Evolutionary conservation across 2,113 vertebrate species (phyloP), one percentile per base, ranked within the genome.

Genomic region (Neogobius melanostomus): DNA sequence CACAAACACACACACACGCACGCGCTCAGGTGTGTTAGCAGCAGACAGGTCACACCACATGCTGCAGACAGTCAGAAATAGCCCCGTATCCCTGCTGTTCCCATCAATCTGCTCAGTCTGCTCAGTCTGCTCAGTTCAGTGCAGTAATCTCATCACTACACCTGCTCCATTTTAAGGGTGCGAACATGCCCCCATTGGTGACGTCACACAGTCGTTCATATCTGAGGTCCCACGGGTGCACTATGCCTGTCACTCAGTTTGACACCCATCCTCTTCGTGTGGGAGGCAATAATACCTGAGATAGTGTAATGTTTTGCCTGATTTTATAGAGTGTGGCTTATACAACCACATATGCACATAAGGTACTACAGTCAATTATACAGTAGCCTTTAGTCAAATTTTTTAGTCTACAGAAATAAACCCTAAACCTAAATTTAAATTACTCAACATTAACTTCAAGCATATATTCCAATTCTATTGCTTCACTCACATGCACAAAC

Each of bases 21-120:
- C 49, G 14, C 54, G 66, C 63, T 17, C 59, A 47, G 36, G 17
- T 66, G 52, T 72, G 14, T 73, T 66, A 53, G 28, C 63, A 61
- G 10, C 62, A 71, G 52, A 64, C 16, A 57, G 15, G 7, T 73
- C 69, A 48, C 71, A 7, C 62, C 11, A 43, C 74, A 79, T 71
- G 82, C 68, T 74, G 71, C 70, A 74, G 70, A 79, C 51, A 60
- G 73, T 74, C 76, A 75, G 77, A 86, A 80, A 84, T 80, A 85
- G 80, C 76, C 15, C 11, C 70, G 74, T 63, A 59, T 59, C 56
- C 81, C 76, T 76, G 76, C 78, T 63, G 77, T 12, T 71, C 72
- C 72, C 86, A 87, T 88, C 81, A 82, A 82, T 85, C 81, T 82
- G 60, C 65, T 79, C 82, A 79, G 80, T 85, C 75, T n/a, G n/a